A percentile compares a stretch with the other conserved stretches of the same genome.
Conservation (phyloP, 2,797 vertebrate species). For the Brotula barbata region DNA sequence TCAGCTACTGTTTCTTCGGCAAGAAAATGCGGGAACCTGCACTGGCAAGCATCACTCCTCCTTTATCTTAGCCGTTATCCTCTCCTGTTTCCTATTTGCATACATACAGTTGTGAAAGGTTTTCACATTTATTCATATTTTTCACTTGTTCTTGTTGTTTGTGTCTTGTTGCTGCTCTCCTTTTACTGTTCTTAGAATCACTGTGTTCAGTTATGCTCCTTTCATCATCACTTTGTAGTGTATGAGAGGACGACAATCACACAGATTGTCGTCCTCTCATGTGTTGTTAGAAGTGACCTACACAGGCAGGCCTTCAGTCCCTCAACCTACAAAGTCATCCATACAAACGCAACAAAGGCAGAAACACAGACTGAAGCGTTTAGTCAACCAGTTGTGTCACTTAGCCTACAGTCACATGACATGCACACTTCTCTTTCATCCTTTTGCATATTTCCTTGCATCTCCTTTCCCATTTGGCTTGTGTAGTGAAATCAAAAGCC, state of each 20-base stretch:
- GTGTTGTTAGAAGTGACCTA: conserved; percentile 32
- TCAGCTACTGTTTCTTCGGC: conserved; percentile 36
- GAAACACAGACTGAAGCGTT: conserved; percentile 24
- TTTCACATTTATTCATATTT: conserved; percentile 21
- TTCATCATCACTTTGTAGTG: too few relatives aligned
- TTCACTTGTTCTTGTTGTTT: not conserved
- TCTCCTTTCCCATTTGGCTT: conserved; percentile 63
- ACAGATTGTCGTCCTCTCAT: too few relatives aligned
- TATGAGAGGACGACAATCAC: not conserved
- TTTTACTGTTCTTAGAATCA: conserved; percentile 10
- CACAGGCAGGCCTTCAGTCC: not conserved
- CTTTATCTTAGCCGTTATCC: conserved; percentile 28
- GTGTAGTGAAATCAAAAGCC: conserved; percentile 57
- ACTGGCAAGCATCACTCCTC: conserved; percentile 21
- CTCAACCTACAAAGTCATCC: conserved; percentile 16
- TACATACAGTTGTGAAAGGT: conserved; percentile 22
- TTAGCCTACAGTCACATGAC: conserved; percentile 43
- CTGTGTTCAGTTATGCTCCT: too few relatives aligned
- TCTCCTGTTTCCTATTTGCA: conserved; percentile 2
- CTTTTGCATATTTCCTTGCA: conserved; percentile 47
- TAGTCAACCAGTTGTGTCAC: conserved; percentile 43
- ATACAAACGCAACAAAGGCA: conserved; percentile 18
- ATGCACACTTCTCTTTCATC: conserved; percentile 32
- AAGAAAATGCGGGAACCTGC: conserved; percentile 13
- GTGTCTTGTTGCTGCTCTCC: conserved; percentile 8